Base-by-base conservation (phyloP, 2,113 vertebrate genomes). In the Ceratotherium simum region DNA sequence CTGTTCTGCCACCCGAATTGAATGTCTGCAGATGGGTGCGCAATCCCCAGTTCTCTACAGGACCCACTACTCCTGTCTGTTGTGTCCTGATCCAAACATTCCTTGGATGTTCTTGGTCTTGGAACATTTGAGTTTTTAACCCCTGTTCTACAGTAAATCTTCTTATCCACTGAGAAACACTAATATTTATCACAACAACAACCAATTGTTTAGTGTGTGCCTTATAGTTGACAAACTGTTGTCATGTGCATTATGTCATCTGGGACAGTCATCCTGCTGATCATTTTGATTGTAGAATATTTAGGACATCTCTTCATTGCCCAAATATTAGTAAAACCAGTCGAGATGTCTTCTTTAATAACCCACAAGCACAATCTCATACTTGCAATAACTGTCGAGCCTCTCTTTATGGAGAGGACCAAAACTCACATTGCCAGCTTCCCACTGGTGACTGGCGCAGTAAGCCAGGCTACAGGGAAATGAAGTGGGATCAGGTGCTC, bases 401-500 rank as follows among this genome's bases (percentile, higher is more conserved):
- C 78, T 46, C 27, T 36, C 90, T 94, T 65, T 23, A 36, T 21
- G 20, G 76, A 90, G 14, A 96, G 9, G 69, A 11, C 46, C 80
- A 33, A 94, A 84, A 56, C 12, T 73, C 88, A 33, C 39, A 48
- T 56, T 54, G n/a, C 96, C 96, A 89, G 42, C 95, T 80, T 81
- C 72, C 80, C 79, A 25, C 84, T 54, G 56, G 36, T 85, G 78
- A 80, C 21, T 20, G 46, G 83, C 29, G 3, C 62, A 65, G 64
- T 27, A n/a, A 62, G 46, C 51, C 78, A 69, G 56, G 39, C 51
- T 87, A 65, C 5, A 51, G 72, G 81, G 82, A 93, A 92, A 48
- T 48, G 48, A 48, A 92, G 88, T 93, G 88, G 96, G 91, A 96
- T 95, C 97, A 95, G 97, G 93, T 95, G 95, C 85, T 97, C 56